Conservation (phyloP, 2,113 vertebrate species). For the Nesoenas mayeri region DNA sequence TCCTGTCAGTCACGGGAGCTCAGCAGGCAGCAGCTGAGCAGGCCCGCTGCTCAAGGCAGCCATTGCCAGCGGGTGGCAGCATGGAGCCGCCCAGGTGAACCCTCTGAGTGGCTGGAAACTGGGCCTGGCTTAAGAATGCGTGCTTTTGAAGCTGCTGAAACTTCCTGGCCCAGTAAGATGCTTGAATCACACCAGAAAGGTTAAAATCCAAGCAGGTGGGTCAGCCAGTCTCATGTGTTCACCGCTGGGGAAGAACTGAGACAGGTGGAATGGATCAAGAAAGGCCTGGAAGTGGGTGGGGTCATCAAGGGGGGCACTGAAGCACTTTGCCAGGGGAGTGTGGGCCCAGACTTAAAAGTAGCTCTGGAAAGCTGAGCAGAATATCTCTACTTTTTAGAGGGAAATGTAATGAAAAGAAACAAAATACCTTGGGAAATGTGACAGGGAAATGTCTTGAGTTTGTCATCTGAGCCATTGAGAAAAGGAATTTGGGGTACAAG, state of each 20-base stretch:
- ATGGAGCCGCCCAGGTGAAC: not conserved
- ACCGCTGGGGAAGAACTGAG: not conserved
- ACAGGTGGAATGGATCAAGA: not conserved
- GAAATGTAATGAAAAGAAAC: not conserved
- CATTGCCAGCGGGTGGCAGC: not conserved
- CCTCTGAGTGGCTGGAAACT: too few species aligned
- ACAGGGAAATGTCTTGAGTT: not conserved
- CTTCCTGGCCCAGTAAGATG: too few species aligned
- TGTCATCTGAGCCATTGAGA: not conserved
- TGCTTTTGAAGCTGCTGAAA: not conserved
- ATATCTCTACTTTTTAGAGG: not conserved
- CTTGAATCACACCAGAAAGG: not conserved
- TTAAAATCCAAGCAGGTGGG: not conserved
- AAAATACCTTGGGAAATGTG: not conserved
- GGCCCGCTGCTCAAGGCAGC: not conserved
- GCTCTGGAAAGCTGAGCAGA: not conserved
- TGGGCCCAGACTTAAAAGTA: not conserved
- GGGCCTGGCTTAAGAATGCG: not conserved
- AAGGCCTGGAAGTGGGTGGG: too few species aligned
- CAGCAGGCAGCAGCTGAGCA: not conserved
- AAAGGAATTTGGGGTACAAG: rapidly evolving
- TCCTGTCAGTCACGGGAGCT: not conserved
- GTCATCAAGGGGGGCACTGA: too few species aligned
- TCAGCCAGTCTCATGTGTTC: not conserved
- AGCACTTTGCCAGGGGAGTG: not conserved